Evolutionary conservation across 2,888 invertebrate species (phyloP).

Genomic region (Tetheella fluctuosa): DNA sequence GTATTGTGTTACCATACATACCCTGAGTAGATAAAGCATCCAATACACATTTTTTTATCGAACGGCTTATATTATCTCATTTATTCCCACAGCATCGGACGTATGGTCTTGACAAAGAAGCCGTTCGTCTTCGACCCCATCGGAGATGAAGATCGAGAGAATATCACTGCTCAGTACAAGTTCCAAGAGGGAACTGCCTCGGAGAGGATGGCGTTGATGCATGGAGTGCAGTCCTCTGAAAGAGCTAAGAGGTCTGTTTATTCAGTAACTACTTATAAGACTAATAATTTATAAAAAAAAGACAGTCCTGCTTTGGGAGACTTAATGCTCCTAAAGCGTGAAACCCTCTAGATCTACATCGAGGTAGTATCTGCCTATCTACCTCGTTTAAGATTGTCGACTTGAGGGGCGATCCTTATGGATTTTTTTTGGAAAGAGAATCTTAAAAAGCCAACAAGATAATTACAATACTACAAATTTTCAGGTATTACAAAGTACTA

Average conservation of each 20-base stretch:
- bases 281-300: no score
- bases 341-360: no score
- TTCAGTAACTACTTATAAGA: background rate
- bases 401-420: no score
- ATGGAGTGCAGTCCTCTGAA: slow-evolving; percentile 88
- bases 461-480: background rate
- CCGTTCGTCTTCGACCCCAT: slow-evolving; percentile 88
- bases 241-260: slow-evolving; percentile 84
- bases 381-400: no score
- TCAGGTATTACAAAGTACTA: slow-evolving; percentile 85
- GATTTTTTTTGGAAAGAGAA: no score
- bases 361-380: no score
- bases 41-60: no score
- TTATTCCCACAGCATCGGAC: slow-evolving; percentile 86
- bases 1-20: no score
- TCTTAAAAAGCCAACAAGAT: background rate
- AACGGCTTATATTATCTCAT: background rate
- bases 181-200: slow-evolving; percentile 88
- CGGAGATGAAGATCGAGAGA: slow-evolving; percentile 88
- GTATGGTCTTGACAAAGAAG: slow-evolving; percentile 89
- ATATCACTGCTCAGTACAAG: slow-evolving; percentile 89
- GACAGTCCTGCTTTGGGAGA: no score
- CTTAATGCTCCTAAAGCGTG: no score
- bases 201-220: slow-evolving; percentile 89
- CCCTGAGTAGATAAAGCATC: no score